Evolutionary conservation across 2,888 invertebrate species (phyloP).

Genomic region (Hydriomena furcata): DNA sequence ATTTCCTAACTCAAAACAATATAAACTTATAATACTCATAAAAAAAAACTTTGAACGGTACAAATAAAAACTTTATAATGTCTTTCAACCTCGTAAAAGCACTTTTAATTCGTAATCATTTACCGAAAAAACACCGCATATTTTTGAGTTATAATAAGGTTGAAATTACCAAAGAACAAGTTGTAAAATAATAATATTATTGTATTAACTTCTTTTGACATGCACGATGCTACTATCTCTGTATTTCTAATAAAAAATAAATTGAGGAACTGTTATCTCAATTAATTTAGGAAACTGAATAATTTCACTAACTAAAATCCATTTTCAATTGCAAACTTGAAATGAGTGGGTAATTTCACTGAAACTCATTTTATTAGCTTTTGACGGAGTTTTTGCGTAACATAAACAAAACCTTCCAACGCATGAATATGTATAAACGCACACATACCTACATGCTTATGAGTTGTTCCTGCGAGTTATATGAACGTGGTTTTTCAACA

Average conservation of each 20-base stretch:
- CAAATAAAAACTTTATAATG: no score
- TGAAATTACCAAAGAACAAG: no score
- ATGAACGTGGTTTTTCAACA: neutral
- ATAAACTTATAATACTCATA: no score
- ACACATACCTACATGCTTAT: conserved; percentile 1
- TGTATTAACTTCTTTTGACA: no score
- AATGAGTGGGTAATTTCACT: conserved; percentile 24
- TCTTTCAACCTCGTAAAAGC: no score
- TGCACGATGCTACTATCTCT: no score
- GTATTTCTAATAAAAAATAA: neutral
- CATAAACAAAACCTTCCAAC: conserved; percentile 33
- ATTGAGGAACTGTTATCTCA: neutral
- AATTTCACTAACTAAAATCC: conserved; percentile 16
- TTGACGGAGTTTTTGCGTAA: conserved; percentile 41
- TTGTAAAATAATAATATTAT: no score
- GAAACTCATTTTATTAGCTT: conserved; percentile 41
- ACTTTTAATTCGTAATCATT: no score
- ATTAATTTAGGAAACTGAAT: conserved; percentile 4
- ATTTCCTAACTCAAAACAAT: no score
- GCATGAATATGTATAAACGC: conserved; percentile 16
- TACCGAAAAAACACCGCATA: no score
- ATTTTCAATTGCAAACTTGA: conserved; percentile 21
- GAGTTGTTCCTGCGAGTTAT: neutral
- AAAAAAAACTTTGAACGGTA: no score
- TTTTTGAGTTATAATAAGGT: no score